Conservation (phyloP, 2,888 invertebrate species). For the Cyrtodaria siliqua region DNA sequence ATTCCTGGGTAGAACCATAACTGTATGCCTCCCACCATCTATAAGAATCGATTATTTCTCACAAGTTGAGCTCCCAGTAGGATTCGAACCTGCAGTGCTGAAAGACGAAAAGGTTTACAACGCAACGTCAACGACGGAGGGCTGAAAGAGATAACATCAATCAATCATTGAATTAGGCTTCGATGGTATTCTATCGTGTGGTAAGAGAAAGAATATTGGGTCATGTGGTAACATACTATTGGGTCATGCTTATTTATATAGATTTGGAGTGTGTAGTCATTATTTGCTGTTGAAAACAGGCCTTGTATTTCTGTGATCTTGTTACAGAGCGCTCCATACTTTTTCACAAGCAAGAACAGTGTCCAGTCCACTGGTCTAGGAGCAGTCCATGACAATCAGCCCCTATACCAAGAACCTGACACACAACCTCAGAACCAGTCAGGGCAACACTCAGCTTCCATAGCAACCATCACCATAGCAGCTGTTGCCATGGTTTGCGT, state of each 20-base stretch:
- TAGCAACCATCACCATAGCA: conserved; percentile 18
- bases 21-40: too few relatives aligned
- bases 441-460: conserved; percentile 2
- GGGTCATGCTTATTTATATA: neutral
- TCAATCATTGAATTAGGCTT: too few relatives aligned
- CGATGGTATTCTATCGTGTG: too few relatives aligned
- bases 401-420: neutral
- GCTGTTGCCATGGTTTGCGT: conserved; percentile 13
- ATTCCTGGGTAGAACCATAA: too few relatives aligned
- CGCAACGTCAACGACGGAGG: too few relatives aligned
- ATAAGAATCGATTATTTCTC: too few relatives aligned
- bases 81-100: too few relatives aligned
- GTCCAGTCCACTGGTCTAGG: neutral
- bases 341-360: conserved; percentile 64
- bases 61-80: too few relatives aligned
- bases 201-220: neutral
- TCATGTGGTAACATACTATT: neutral
- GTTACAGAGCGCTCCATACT: conserved; percentile 61
- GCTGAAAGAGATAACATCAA: neutral
- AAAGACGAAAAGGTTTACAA: too few relatives aligned
- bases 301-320: too few relatives aligned
- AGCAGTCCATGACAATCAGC: neutral
- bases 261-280: neutral
- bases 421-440: neutral
- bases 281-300: too few relatives aligned